Evolutionary conservation across 2,797 vertebrate genomes (phyloP).

Genomic region (Oreonectes daqikongensis): DNA sequence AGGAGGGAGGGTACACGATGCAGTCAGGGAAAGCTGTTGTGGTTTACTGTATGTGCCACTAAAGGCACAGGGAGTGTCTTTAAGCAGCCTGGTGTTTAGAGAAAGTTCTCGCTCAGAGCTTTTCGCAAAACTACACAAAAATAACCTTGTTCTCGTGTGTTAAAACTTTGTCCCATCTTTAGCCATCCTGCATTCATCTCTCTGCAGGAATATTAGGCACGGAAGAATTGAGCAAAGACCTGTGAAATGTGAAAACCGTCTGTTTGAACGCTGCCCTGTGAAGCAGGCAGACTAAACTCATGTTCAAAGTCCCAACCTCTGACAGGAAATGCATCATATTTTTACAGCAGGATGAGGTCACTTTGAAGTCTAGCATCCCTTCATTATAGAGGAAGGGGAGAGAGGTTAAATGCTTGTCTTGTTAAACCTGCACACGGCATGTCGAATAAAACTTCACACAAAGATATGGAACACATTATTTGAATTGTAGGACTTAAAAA

Average conservation of each 20-base stretch:
- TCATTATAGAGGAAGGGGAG: slow-evolving; percentile 46
- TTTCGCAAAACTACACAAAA: slow-evolving; percentile 13
- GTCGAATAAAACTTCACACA: slow-evolving; percentile 16
- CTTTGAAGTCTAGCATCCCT: slow-evolving; percentile 55
- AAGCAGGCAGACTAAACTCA: slow-evolving; percentile 49
- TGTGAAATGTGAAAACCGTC: slow-evolving; percentile 46
- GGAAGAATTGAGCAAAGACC: background rate
- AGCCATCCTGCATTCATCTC: slow-evolving; percentile 13
- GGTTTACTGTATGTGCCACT: slow-evolving; percentile 46
- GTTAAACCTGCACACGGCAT: background rate
- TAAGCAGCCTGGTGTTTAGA: slow-evolving; percentile 26
- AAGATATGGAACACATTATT: slow-evolving; percentile 8
- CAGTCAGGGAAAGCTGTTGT: slow-evolving; percentile 33
- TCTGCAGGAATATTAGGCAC: slow-evolving; percentile 26
- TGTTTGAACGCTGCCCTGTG: background rate
- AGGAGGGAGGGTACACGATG: slow-evolving; percentile 42
- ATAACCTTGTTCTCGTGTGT: background rate
- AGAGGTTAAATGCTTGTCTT: slow-evolving; percentile 25
- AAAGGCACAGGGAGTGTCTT: slow-evolving; percentile 45
- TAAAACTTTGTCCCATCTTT: slow-evolving; percentile 8
- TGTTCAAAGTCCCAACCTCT: slow-evolving; percentile 49
- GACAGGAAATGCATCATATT: slow-evolving; percentile 59
- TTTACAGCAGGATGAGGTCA: slow-evolving; percentile 52
- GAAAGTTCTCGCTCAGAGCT: slow-evolving; percentile 12
- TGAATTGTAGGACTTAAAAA: too few species aligned